Base-by-base conservation (phyloP, 2,888 invertebrate species). In the Euzophera pinguis region DNA sequence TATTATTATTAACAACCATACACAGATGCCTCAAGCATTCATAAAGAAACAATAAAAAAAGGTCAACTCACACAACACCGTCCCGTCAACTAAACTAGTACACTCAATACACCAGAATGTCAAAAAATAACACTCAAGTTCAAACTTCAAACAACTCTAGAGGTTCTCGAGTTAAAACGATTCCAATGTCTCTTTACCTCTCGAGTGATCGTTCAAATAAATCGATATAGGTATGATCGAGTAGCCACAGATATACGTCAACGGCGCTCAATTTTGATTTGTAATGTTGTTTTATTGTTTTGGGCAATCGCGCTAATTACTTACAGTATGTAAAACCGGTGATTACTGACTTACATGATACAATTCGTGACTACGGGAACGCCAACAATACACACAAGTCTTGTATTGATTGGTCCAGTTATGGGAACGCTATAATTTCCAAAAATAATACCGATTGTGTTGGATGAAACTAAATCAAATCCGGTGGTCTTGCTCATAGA, bases 91-190 rank as follows among this genome's bases (percentile, higher is more conserved):
- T 34, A 64, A 69, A 69, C 69, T 63, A 67, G 68, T 58, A 54
- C 52, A 59, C 57, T 53, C 56, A 58, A 57, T 55, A 58, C 64
- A 64, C 61, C 61, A 71, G 66, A 70, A 75, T 67, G 68, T 70
- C 58, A 67, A 71, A 70, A 67, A 69, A 75, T 63, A 76, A 80
- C 81, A 80, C 75, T 74, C 67, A 48, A 59, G 60, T 52, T 65
- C 70, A 77, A 80, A 80, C 76, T 78, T 12, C 42, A 63, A 50
- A 50, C 41, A 42, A 62, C 57, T 63, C 59, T 13, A n/a, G 68
- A 61, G 59, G 29, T 78, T 67, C 83, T 82, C 64, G 67, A 71
- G 69, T 78, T 87, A 87, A 88, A 88, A 88, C 82, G 78, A 79
- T 84, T 87, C 76, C 75, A 69, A 77, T 86, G 87, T 88, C 71